A percentile compares a stretch with the other conserved stretches of the same genome.
Conservation (phyloP, 2,888 invertebrate species). For the Habrosyne pyritoides region DNA sequence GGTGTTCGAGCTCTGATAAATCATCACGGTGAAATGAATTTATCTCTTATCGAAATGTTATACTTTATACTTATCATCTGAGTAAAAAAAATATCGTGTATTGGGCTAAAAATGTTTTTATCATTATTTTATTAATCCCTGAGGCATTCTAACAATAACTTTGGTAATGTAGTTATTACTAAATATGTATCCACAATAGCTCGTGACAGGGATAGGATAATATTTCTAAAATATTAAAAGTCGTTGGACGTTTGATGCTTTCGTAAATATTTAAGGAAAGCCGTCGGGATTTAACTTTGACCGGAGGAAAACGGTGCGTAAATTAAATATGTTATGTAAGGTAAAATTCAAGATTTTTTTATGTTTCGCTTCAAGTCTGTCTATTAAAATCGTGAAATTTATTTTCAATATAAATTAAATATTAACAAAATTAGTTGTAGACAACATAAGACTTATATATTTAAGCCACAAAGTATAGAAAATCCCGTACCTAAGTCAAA, state of each 20-base stretch:
- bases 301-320: slow-evolving; percentile 48
- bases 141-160: not conserved
- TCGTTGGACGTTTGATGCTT: slow-evolving; percentile 58
- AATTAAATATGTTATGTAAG: slow-evolving; percentile 55
- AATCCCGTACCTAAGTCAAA: no score
- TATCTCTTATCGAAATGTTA: slow-evolving; percentile 58
- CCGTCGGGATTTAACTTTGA: slow-evolving; percentile 66
- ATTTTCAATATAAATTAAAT: no score
- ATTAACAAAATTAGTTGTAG: no score
- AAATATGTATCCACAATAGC: slow-evolving; percentile 49
- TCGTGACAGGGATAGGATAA: slow-evolving; percentile 62
- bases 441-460: no score
- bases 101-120: not conserved
- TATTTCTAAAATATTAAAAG: slow-evolving; percentile 67
- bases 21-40: slow-evolving; percentile 67
- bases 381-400: no score
- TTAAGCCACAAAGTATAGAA: no score
- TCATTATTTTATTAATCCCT: not conserved
- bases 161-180: slow-evolving; percentile 37
- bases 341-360: slow-evolving; percentile 24
- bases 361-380: not conserved
- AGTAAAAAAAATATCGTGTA: slow-evolving; percentile 14
- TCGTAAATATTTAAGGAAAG: slow-evolving; percentile 76
- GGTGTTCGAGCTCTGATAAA: slow-evolving; percentile 58
- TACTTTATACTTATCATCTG: slow-evolving; percentile 46